Evolutionary conservation across 2,888 invertebrate genomes (phyloP).

Genomic region (Epinotia ramella): DNA sequence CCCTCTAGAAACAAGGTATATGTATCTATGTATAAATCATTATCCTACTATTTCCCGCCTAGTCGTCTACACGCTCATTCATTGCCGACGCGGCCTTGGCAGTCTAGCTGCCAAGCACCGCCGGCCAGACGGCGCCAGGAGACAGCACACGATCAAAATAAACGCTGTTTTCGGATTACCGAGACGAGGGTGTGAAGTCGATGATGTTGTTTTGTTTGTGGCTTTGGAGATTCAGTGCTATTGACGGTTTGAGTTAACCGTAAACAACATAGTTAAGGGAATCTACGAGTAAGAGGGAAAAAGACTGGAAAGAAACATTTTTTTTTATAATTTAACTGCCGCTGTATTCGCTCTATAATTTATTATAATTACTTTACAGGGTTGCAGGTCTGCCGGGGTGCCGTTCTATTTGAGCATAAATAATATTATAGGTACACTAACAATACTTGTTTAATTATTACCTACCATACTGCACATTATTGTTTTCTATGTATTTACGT

Average conservation of each 20-base stretch:
- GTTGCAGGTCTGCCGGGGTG: no score
- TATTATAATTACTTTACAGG: no score
- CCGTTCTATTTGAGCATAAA: no score
- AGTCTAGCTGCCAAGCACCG: constrained; percentile 31
- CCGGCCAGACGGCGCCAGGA: constrained; percentile 41
- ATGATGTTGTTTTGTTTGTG: constrained; percentile 22
- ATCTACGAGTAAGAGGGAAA: background rate
- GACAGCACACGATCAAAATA: constrained; percentile 16
- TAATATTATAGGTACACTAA: no score
- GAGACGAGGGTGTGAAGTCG: constrained; percentile 9
- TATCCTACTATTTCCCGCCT: constrained; percentile 26
- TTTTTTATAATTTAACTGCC: no score
- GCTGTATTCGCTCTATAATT: no score
- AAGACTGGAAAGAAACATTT: no score
- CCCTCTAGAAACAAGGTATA: no score
- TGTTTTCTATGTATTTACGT: no score
- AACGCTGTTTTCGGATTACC: constrained; percentile 12
- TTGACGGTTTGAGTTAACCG: background rate
- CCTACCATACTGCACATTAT: no score
- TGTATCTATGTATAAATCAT: constrained; percentile 7
- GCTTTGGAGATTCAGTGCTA: background rate
- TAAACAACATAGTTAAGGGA: constrained; percentile 7
- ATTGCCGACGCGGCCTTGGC: constrained; percentile 32
- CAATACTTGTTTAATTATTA: no score
- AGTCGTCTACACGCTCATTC: constrained; percentile 42